Conservation (phyloP, 23 tunicate genomes). For the Halocynthia aurantium region DNA sequence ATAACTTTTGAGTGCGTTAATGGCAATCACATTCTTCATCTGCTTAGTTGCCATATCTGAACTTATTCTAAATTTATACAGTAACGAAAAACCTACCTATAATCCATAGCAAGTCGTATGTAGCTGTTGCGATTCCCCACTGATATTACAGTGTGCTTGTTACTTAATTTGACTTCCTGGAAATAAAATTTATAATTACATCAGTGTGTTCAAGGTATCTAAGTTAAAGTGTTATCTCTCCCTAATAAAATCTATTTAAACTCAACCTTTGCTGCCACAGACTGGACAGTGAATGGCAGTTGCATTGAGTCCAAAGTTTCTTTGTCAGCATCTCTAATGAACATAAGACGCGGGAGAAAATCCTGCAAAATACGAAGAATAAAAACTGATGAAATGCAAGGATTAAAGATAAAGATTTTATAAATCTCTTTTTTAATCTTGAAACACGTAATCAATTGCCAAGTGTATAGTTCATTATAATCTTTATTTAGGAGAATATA, state of each 20-base stretch:
- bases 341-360: constrained; percentile 57
- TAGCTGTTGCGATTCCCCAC: constrained; percentile 45
- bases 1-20: neutral
- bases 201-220: neutral
- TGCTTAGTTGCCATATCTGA: too few relatives aligned
- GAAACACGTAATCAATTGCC: too few relatives aligned
- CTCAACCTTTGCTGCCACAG: constrained; percentile 54
- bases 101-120: constrained; percentile 34
- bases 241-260: neutral
- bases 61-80: too few relatives aligned
- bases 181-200: neutral
- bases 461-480: neutral
- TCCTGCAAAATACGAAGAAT: constrained; percentile 23
- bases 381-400: neutral
- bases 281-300: constrained; percentile 34
- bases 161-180: constrained; percentile 35
- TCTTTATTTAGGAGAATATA: neutral
- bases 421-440: too few relatives aligned
- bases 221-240: neutral
- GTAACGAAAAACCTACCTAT: constrained; percentile 29
- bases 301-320: constrained; percentile 57
- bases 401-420: neutral
- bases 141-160: constrained; percentile 17
- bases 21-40: too few relatives aligned
- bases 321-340: constrained; percentile 47